These are phyloP conservation scores for Lasioglossum marginatum DNA, from an alignment of 2,888 invertebrate species.

Conservation along the genomic window DNA sequence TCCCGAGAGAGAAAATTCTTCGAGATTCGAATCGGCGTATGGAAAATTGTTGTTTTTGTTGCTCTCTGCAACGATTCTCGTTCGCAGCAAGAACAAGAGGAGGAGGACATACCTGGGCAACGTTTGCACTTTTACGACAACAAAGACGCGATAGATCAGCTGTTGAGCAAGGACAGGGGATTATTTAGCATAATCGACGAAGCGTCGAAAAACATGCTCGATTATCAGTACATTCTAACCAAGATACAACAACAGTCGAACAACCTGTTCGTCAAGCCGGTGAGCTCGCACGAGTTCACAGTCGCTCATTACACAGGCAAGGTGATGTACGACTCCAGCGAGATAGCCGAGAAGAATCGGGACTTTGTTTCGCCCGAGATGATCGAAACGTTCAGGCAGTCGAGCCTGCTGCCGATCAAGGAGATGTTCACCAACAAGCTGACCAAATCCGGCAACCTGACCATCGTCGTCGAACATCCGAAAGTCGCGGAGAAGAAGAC, in stretches of 20 bases:
- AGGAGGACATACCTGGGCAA: conserved; percentile 91
- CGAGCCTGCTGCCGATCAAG: conserved; percentile 89
- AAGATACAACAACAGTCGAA: conserved; percentile 86
- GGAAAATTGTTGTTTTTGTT: not conserved
- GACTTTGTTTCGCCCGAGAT: conserved; percentile 96
- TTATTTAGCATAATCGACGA: conserved; percentile 95
- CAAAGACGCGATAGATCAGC: conserved; percentile 93
- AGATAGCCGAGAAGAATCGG: conserved; percentile 95
- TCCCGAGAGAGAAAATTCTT: conserved; percentile 58
- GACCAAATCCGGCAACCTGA: conserved; percentile 94
- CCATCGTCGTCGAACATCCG: conserved; percentile 85
- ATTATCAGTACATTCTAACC: conserved; percentile 90
- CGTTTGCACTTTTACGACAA: conserved; percentile 94
- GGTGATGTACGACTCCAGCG: conserved; percentile 92
- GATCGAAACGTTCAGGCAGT: conserved; percentile 93
- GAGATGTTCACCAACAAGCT: conserved; percentile 93
- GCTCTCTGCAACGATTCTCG: not conserved
- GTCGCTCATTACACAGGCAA: conserved; percentile 96
- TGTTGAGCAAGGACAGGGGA: conserved; percentile 93
- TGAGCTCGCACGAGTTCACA: conserved; percentile 90
- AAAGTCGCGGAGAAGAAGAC: conserved; percentile 75
- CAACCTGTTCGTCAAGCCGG: conserved; percentile 86
- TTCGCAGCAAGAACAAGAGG: conserved; percentile 88
- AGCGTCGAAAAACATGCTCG: conserved; percentile 91
- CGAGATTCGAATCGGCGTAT: not conserved